Base-by-base conservation (phyloP, 1,140 invertebrate species). In the Zaprionus ornatus region DNA sequence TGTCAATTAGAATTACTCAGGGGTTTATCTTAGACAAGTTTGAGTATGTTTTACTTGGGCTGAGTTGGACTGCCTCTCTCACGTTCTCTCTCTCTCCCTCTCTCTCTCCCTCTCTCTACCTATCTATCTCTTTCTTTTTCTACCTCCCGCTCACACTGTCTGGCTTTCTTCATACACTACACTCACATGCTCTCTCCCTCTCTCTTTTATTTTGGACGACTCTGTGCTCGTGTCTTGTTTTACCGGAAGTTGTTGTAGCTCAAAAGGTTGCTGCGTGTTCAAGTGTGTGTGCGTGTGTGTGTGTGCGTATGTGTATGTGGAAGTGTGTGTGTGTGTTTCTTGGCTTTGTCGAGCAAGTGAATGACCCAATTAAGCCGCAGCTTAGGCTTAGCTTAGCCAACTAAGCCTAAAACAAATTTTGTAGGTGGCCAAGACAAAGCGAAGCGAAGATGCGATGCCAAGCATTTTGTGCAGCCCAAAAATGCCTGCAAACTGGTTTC, bases 291-390 rank as follows among this genome's bases (percentile, higher is more conserved):
- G 35, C 17, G 25, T 64, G 42, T 55, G 54, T 29, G 23, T 56
- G 17, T 32, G 4, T 15, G 2, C 4, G 27, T 45, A 13, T 29
- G 27, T 13, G 19, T 23, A 5, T 52, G 61, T 37, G 15, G n/a
- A n/a, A n/a, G n/a, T 56, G 4, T 66, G 25, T 35, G 25, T 65
- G 45, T 62, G 40, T 45, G n/a, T 62, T 17, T 63, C 25, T 25
- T 45, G 45, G 19, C 17, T 69, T 74, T 69, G 84, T 88, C 77
- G 71, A 79, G 85, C 84, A 86, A 90, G 84, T 88, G 84, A 88
- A 88, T 88, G 84, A 88, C 84, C 84, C 84, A 88, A 88, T 88
- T 88, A 88, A 84, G 84, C 77, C 77, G 27, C 54, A 37, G 40
- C 77, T 84, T 70, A 69, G 69, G 42, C 37, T 35, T 23, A 27